Base-by-base conservation (phyloP, 2,888 invertebrate genomes). In the Chrysodeixis includens region DNA sequence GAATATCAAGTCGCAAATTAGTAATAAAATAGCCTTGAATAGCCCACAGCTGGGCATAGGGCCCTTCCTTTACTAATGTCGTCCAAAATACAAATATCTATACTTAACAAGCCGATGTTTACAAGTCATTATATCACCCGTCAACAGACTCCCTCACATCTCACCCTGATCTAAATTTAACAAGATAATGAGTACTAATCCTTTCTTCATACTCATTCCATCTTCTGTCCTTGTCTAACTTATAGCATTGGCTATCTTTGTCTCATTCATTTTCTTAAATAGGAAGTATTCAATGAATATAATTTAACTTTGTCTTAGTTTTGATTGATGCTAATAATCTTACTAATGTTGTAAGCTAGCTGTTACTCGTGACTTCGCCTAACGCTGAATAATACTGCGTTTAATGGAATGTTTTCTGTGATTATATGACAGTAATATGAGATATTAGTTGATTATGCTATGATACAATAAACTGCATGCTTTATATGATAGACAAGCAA, bases 91-190 rank as follows among this genome's bases (percentile, higher is more conserved):
- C 35, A 12, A 14, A 12, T 12, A 35, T 35, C 35, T 35, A 35
- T 35, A 12, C 14, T 35, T 4, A 35, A 35, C 35, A 12, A 35
- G 35, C 14, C 40, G n/a, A n/a, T n/a, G n/a, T 40, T 40, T 40
- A 40, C 40, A n/a, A 40, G 6, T 7, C 40, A n/a, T 40, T 40
- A 40, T 40, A n/a, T n/a, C n/a, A 14, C 1, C 40, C n/a, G 40
- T n/a, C 40, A 40, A 40, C n/a, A 6, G 3, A n/a, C n/a, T 1
- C 4, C 5, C 0, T 6, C n/a, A 3, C 14, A n/a, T n/a, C n/a
- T n/a, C 14, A 14, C n/a, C 40, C 40, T 40, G 40, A 40, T 40
- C 40, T 40, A 40, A 40, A 40, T 40, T 40, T 40, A 40, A 40
- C n/a, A 6, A 40, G n/a, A n/a, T n/a, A 40, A 40, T 40, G 7